Evolutionary conservation across 1,140 invertebrate species (phyloP), one percentile per base, ranked within the genome.

Genomic region (Drosophila lowei): DNA sequence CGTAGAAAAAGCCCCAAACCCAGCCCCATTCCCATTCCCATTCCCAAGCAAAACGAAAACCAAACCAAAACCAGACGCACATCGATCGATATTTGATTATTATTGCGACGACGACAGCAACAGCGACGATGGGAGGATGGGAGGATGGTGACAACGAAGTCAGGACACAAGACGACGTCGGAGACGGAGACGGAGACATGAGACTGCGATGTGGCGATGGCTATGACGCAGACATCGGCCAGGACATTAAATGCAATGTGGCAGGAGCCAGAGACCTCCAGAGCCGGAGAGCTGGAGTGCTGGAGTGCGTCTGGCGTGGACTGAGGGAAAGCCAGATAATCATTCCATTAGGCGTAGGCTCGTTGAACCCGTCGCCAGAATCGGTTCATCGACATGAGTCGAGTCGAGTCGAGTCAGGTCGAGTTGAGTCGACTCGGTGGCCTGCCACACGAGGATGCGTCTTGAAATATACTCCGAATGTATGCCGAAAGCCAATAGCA

Each of bases 21-120:
- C 9, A 13, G 13, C 13, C 34, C 9, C 44, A 54, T 46, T 44
- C 23, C 57, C n/a, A 16, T 4, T 3, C 30, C 28, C 49, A 77
- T 1, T 3, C 30, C 28, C 49, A 77, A 79, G 56, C 15, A 16
- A 53, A 53, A 38, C 50, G 4, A 68, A 34, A 21, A 56, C 16
- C 65, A 68, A 68, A 28, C 16, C 65, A 71, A 79, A 89, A 77
- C 77, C 89, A 90, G 89, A 90, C 89, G 89, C 89, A 89, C 73
- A 85, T 68, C 71, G 84, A 90, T 90, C 89, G 88, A 90, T 90
- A 90, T 89, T 89, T 89, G 88, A 90, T 90, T 90, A 90, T 90
- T 90, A 85, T 86, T 72, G 72, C 71, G 59, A 76, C 60, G 72
- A 43, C 41, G 56, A 70, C 46, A 58, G 78, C 56, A 68, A 41